These are phyloP conservation scores for Drosophila sp. DNA, from an alignment of 1,140 invertebrate species.

Conservation along the genomic window DNA sequence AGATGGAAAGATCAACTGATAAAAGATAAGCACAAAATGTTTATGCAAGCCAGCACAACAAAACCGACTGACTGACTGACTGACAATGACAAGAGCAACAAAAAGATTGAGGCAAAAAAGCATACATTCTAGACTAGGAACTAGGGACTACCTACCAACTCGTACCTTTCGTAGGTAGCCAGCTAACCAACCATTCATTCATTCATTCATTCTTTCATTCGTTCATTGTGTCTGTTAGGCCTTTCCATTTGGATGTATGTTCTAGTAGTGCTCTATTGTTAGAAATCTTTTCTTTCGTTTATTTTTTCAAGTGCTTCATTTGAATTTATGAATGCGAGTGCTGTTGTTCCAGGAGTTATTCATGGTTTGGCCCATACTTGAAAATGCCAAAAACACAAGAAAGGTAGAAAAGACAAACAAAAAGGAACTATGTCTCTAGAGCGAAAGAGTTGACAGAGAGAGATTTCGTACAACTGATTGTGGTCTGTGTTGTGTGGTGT, in stretches of 20 bases:
- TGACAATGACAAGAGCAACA: slow-evolving; percentile 65
- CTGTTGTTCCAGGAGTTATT: slow-evolving; percentile 38
- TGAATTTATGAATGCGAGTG: slow-evolving; percentile 71
- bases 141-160: slow-evolving; percentile 7
- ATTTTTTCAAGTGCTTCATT: slow-evolving; percentile 62
- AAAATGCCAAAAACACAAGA: slow-evolving; percentile 43
- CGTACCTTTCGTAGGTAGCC: neutral
- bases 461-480: slow-evolving; percentile 71
- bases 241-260: slow-evolving; percentile 3
- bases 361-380: slow-evolving; percentile 54
- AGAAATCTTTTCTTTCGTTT: slow-evolving; percentile 42
- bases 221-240: slow-evolving; percentile 12
- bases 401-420: slow-evolving; percentile 8
- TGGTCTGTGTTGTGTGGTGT: slow-evolving; percentile 23
- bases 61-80: slow-evolving; percentile 14
- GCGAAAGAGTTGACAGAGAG: slow-evolving; percentile 1
- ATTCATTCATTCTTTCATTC: neutral
- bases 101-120: slow-evolving; percentile 25
- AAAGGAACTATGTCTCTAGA: slow-evolving; percentile 21
- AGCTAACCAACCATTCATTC: neutral
- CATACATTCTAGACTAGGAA: slow-evolving; percentile 19
- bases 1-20: slow-evolving; percentile 64
- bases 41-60: slow-evolving; percentile 42
- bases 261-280: slow-evolving; percentile 37
- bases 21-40: slow-evolving; percentile 62